Evolutionary conservation across 1,140 invertebrate species (phyloP).

Genomic region (Drosophila serrata): DNA sequence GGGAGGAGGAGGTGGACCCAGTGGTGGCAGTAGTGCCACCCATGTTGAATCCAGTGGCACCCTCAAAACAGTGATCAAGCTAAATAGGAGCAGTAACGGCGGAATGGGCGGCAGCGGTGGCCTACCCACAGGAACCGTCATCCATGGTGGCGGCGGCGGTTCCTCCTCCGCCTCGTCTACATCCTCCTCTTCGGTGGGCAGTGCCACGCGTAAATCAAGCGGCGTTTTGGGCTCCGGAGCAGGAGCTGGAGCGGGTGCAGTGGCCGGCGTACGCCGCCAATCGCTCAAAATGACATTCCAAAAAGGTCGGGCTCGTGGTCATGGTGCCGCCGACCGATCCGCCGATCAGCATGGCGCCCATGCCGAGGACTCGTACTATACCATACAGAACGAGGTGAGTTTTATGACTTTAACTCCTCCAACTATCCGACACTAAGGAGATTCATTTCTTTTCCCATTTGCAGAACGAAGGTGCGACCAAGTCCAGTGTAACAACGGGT

Average conservation of each 20-base stretch:
- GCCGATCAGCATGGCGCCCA: conserved; percentile 86
- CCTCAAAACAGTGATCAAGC: conserved; percentile 92
- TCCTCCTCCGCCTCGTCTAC: conserved; percentile 32
- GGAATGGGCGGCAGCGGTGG: conserved; percentile 45
- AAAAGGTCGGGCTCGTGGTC: conserved; percentile 88
- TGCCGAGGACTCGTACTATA: conserved; percentile 90
- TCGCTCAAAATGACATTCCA: conserved; percentile 93
- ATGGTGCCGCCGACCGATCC: conserved; percentile 86
- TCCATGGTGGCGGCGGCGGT: conserved; percentile 41
- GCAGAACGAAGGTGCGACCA: conserved; percentile 82
- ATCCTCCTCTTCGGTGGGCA: conserved; percentile 84
- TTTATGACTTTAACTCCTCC: background rate
- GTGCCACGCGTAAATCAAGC: conserved; percentile 65
- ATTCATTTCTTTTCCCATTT: conserved; percentile 14
- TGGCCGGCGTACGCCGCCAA: conserved; percentile 87
- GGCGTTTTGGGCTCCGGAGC: conserved; percentile 20
- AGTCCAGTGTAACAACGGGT: conserved; percentile 54
- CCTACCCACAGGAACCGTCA: conserved; percentile 65
- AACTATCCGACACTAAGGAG: background rate
- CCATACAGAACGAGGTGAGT: conserved; percentile 91
- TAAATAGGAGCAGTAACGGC: conserved; percentile 86
- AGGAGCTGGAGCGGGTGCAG: conserved; percentile 18
- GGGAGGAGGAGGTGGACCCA: conserved; percentile 36
- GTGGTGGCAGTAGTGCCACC: conserved; percentile 82
- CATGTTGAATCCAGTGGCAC: conserved; percentile 89